phyloP scores from a whole-genome alignment of 2,797 vertebrate genomes.

The Poeciliopsis paucimaculata region DNA sequence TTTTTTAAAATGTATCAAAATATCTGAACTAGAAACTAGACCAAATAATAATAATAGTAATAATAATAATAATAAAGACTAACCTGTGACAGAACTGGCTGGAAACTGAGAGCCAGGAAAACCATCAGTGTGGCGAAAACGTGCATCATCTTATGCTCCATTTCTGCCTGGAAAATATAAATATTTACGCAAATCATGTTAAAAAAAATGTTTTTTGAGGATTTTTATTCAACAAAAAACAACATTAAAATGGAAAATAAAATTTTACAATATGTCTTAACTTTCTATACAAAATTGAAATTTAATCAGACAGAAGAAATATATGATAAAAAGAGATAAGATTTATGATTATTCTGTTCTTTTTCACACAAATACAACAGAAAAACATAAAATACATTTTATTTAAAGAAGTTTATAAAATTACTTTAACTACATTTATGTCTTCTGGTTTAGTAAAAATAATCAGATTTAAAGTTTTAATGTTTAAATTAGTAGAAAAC shows the following conservation, averaged over 20 bases:
- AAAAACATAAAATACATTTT: background rate
- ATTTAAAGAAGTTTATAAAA: background rate
- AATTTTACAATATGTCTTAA: background rate
- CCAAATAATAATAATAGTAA: background rate
- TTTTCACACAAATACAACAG: background rate
- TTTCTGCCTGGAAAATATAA: conserved; percentile 32
- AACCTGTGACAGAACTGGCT: conserved; percentile 39
- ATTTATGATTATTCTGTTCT: background rate
- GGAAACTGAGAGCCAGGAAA: conserved; percentile 1
- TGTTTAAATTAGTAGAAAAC: background rate
- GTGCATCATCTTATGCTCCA: conserved; percentile 49
- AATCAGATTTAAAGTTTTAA: background rate
- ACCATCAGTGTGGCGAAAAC: conserved; percentile 20
- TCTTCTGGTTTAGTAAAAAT: background rate
- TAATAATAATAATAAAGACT: background rate
- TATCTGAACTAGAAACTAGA: no score
- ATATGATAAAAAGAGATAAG: background rate
- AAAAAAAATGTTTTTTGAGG: background rate
- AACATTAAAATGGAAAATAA: background rate
- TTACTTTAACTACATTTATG: background rate
- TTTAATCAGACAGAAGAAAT: background rate
- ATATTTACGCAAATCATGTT: background rate
- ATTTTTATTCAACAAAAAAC: background rate
- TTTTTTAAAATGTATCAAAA: no score
- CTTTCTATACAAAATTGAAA: background rate